A percentile compares a stretch with the other conserved stretches of the same genome.
These are phyloP conservation scores for Notothenia coriiceps DNA, from an alignment of 2,113 vertebrate species.

Conservation along the genomic window DNA sequence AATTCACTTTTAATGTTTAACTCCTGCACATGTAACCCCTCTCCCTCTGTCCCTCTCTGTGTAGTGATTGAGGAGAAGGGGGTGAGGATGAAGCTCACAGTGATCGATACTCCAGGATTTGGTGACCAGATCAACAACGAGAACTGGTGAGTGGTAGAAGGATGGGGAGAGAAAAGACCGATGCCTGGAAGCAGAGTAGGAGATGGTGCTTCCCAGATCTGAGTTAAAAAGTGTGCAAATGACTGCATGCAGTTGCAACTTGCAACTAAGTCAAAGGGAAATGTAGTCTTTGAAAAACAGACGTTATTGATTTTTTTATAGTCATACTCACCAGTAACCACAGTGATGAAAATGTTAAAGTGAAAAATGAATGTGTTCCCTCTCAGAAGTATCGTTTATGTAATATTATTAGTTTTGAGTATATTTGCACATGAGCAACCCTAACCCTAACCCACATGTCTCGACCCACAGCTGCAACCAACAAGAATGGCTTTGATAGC, in stretches of 20 bases:
- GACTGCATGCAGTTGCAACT: not conserved
- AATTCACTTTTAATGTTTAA: not conserved
- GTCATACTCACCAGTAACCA: not conserved
- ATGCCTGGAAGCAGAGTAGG: not conserved
- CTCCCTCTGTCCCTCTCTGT: not conserved
- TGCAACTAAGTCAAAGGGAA: not conserved
- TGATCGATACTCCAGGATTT: constrained; percentile 95
- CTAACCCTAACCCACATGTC: not conserved
- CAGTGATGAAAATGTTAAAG: not conserved
- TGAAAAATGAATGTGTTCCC: not conserved
- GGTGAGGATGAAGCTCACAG: constrained; percentile 97
- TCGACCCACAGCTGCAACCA: not conserved
- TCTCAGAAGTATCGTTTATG: not conserved
- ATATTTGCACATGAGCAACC: not conserved
- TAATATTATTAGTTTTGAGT: not conserved
- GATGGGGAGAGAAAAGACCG: not conserved
- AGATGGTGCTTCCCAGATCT: not conserved
- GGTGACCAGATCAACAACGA: constrained; percentile 98
- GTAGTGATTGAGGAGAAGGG: constrained; percentile 97
- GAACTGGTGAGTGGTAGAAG: constrained; percentile 87
- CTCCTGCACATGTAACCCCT: not conserved
- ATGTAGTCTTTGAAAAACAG: not conserved
- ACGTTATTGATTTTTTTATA: not conserved
- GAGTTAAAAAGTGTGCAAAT: not conserved
- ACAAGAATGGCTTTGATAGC: too few relatives aligned